A percentile compares a stretch with the other conserved stretches of the same genome.
phyloP scores from a whole-genome alignment of 2,113 vertebrate species.

The Hystrix cristata region DNA sequence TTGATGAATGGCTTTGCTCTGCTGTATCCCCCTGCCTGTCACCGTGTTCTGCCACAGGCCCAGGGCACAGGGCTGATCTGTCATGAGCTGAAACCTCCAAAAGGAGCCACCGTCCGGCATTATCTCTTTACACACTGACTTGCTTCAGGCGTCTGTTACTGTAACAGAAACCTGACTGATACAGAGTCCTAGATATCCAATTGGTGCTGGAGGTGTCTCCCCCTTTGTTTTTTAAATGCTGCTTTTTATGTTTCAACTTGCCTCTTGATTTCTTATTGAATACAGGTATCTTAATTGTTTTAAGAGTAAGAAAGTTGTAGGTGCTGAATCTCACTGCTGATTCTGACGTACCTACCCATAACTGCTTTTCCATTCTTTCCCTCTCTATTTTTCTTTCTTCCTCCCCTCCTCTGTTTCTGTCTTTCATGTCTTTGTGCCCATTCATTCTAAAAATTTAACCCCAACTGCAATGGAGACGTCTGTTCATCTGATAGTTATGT shows the following conservation, averaged over 20 bases:
- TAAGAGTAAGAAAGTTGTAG: background rate
- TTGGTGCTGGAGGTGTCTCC: background rate
- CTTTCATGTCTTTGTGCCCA: background rate
- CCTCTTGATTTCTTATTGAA: slow-evolving; percentile 36
- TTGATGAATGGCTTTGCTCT: background rate
- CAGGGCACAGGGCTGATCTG: background rate
- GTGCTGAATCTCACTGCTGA: background rate
- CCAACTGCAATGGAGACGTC: background rate
- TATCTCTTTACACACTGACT: background rate
- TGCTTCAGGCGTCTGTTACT: background rate
- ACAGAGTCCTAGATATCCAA: background rate
- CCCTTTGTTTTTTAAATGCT: slow-evolving; percentile 20
- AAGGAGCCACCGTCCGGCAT: background rate
- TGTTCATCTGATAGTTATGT: slow-evolving; percentile 33
- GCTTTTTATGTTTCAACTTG: background rate
- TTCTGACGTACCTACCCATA: background rate
- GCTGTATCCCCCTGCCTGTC: background rate
- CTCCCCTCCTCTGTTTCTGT: background rate
- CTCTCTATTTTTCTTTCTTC: background rate
- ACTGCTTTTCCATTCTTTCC: background rate
- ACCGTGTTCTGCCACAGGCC: background rate
- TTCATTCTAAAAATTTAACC: slow-evolving; percentile 19
- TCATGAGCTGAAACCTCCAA: background rate
- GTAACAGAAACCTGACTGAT: background rate
- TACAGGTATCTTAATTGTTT: slow-evolving; percentile 23